These are phyloP conservation scores for Galleria mellonella DNA, from an alignment of 1,140 invertebrate species.

Conservation along the genomic window DNA sequence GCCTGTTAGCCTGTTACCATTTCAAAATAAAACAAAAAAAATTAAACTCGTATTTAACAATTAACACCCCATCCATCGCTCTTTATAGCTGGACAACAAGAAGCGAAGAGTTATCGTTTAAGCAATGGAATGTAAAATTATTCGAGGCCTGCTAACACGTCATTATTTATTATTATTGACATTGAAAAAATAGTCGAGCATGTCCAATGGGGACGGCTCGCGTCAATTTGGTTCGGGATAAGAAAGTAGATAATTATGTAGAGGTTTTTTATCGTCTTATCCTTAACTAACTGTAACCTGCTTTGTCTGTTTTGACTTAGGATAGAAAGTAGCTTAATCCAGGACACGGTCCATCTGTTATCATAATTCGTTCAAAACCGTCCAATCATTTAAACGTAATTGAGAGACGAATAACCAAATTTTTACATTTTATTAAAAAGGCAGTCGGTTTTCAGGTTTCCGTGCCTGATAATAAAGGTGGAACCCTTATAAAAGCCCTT, in stretches of 20 bases:
- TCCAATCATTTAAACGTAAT: no score
- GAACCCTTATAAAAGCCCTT: no score
- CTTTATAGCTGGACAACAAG: not conserved
- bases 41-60: constrained; percentile 23
- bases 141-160: constrained; percentile 15
- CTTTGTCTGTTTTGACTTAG: no score
- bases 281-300: not conserved
- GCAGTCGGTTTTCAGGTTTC: no score
- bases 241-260: constrained; percentile 40
- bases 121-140: constrained; percentile 35
- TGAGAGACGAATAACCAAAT: no score
- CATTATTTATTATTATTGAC: constrained; percentile 28
- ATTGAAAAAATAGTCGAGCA: constrained; percentile 12
- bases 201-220: constrained; percentile 18
- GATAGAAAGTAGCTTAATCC: no score
- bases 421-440: no score
- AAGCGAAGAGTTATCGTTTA: not conserved
- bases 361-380: no score
- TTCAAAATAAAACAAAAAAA: constrained; percentile 38
- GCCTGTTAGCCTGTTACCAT: constrained; percentile 31
- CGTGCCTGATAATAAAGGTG: no score
- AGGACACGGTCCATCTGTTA: no score
- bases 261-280: not conserved
- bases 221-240: constrained; percentile 46
- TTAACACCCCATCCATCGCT: constrained; percentile 40